Evolutionary conservation across 2,888 invertebrate genomes (phyloP), one percentile per base, ranked within the genome.

Genomic region (Scrobipalpa costella): DNA sequence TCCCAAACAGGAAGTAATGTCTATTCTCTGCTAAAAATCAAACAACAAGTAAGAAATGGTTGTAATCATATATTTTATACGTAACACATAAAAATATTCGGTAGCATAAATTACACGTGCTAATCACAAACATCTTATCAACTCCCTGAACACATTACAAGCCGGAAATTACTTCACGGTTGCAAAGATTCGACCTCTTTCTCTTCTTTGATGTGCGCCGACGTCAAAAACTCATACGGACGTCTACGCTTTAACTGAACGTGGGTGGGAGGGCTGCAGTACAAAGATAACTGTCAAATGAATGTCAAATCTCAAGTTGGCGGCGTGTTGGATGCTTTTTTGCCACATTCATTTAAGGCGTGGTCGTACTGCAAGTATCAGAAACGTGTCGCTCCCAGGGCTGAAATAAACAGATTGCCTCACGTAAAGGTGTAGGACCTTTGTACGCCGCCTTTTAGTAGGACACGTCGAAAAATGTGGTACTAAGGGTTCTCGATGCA

Each of bases 331-430:
- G n/a, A n/a, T n/a, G n/a, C n/a, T n/a, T n/a, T n/a, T n/a, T n/a
- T n/a, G n/a, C n/a, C n/a, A n/a, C n/a, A n/a, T n/a, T n/a, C n/a
- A n/a, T n/a, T n/a, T n/a, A n/a, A n/a, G n/a, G n/a, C n/a, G n/a
- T n/a, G n/a, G n/a, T n/a, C n/a, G n/a, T n/a, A n/a, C n/a, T n/a
- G n/a, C n/a, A 65, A 67, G 67, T 69, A 69, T 72, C 72, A 70
- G 70, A 72, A 74, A 75, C 73, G 71, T 71, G 73, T 69, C 69
- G 70, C 64, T 65, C 66, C 64, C 66, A 66, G 63, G 67, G 67
- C 65, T 69, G 67, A 74, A 73, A 73, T 78, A 75, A 75, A 77
- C 73, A 72, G 77, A 80, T 78, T 78, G 74, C 73, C 71, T 76
- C 77, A 78, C 78, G 80, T 78, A 74, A 71, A 66, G 36, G 63